These are phyloP conservation scores for Heteropelma amictum DNA, from an alignment of 2,888 invertebrate genomes.

Conservation along the genomic window DNA sequence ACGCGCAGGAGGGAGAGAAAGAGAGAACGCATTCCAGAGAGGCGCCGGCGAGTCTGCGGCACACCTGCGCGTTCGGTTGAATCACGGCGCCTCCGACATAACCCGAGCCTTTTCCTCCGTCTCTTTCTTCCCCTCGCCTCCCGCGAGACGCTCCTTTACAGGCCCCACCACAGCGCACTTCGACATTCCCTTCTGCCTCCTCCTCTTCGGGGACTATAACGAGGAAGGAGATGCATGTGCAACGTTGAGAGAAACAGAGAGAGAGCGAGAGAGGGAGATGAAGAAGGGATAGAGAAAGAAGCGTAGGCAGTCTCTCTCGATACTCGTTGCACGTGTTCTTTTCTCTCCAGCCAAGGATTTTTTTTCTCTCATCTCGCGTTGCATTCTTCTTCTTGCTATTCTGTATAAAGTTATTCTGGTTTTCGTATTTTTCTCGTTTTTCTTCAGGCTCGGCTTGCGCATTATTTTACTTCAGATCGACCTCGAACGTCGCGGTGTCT, in stretches of 20 bases:
- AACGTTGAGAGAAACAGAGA: conserved; percentile 7
- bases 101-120: conserved; percentile 67
- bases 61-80: conserved; percentile 76
- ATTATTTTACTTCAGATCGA: conserved; percentile 5
- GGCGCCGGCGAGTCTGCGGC: conserved; percentile 77
- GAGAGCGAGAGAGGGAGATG: neutral
- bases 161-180: conserved; percentile 49
- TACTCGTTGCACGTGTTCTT: conserved; percentile 56
- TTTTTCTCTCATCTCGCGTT: conserved; percentile 6
- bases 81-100: conserved; percentile 74
- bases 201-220: conserved; percentile 4
- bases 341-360: conserved; percentile 44
- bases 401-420: conserved; percentile 28
- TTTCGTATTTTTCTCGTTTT: conserved; percentile 29
- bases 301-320: conserved; percentile 53
- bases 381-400: conserved; percentile 27
- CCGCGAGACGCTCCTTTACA: conserved; percentile 29
- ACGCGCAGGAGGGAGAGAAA: conserved; percentile 39
- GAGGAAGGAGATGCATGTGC: conserved; percentile 24
- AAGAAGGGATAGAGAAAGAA: conserved; percentile 17
- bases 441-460: neutral
- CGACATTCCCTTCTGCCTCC: conserved; percentile 30
- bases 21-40: conserved; percentile 73
- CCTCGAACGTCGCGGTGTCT: conserved; percentile 16
- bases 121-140: conserved; percentile 50